A percentile compares a stretch with the other conserved stretches of the same genome.
Evolutionary conservation across 2,797 vertebrate species (phyloP).

Genomic region (Propithecus deckenii): DNA sequence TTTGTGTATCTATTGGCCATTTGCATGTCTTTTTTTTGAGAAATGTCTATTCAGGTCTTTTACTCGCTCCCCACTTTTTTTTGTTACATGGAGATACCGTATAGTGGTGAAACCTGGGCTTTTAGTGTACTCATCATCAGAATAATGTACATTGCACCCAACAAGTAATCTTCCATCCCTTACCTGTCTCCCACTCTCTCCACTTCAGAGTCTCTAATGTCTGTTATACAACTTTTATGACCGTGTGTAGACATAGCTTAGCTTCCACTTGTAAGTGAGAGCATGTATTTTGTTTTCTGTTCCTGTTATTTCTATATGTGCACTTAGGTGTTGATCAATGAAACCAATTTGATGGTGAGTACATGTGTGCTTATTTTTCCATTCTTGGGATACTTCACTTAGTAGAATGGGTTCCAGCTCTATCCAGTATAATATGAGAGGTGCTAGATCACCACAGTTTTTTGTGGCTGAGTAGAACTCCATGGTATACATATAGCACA

Average conservation of each 20-base stretch:
- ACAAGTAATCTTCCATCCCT: not conserved
- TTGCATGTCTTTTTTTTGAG: not conserved
- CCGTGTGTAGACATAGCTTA: not conserved
- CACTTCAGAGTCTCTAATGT: not conserved
- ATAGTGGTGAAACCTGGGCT: not conserved
- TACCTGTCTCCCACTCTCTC: not conserved
- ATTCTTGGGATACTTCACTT: too few species aligned
- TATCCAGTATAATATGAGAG: too few species aligned
- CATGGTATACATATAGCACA: too few species aligned
- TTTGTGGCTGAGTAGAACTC: too few species aligned
- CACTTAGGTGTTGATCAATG: too few species aligned
- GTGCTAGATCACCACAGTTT: too few species aligned
- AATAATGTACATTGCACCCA: not conserved
- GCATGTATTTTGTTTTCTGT: not conserved
- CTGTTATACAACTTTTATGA: not conserved
- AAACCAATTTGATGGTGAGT: too few species aligned
- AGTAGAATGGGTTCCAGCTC: too few species aligned
- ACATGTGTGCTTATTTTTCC: too few species aligned
- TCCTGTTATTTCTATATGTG: not conserved
- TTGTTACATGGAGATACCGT: not conserved
- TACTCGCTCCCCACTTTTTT: not conserved
- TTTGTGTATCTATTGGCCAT: not conserved
- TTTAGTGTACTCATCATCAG: not conserved
- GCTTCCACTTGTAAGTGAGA: not conserved
- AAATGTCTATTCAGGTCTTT: not conserved